A percentile compares a stretch with the other conserved stretches of the same genome.
Conservation (phyloP, 1,140 invertebrate species). For the Chymomyza costata region DNA sequence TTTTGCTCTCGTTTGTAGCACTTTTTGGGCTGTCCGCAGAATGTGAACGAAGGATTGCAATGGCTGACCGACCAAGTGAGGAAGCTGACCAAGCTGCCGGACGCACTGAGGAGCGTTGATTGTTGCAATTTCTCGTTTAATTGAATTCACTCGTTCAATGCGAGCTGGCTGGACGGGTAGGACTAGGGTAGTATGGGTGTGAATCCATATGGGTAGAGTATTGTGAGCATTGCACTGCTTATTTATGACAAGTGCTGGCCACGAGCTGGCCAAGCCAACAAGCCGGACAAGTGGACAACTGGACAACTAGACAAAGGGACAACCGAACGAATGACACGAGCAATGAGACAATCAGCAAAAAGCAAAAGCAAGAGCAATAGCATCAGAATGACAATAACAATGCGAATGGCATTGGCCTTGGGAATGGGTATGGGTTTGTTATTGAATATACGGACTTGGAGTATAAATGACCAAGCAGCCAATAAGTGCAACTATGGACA, state of each 20-base stretch:
- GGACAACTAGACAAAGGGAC: conserved; percentile 20
- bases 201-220: no score
- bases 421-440: no score
- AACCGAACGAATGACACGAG: conserved; percentile 9
- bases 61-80: no score
- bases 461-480: no score
- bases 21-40: conserved; percentile 36
- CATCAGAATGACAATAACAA: conserved; percentile 19
- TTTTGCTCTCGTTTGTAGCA: no score
- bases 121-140: conserved; percentile 73
- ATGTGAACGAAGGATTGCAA: conserved; percentile 29
- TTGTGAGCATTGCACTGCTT: conserved; percentile 51
- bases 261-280: neutral
- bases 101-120: conserved; percentile 43
- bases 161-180: conserved; percentile 41
- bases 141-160: conserved; percentile 66
- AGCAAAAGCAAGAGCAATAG: conserved; percentile 5
- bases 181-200: conserved; percentile 22
- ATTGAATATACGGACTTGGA: no score
- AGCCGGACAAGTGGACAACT: conserved; percentile 10
- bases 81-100: no score
- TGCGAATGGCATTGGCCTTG: conserved; percentile 20
- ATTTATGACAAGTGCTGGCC: conserved; percentile 67
- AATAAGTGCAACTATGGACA: no score
- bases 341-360: conserved; percentile 11